phyloP scores from a whole-genome alignment of 2,113 vertebrate genomes.

The Eira barbara region DNA sequence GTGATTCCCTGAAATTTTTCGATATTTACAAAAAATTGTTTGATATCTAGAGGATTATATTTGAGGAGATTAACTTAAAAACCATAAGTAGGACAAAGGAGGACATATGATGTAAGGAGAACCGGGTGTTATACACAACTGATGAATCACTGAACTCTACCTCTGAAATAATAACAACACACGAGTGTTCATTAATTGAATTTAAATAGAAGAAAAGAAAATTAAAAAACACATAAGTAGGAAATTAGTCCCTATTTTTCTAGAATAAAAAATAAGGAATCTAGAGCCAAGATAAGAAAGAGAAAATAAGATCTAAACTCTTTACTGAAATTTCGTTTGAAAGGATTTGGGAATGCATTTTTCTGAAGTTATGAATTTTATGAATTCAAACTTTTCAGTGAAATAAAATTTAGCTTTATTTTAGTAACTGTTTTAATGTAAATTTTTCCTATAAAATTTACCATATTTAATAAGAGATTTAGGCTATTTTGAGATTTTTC shows the following conservation, averaged over 20 bases:
- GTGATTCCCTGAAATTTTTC: not conserved
- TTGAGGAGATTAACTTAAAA: slow-evolving; percentile 36
- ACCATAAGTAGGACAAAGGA: not conserved
- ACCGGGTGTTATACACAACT: not conserved
- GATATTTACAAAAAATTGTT: not conserved
- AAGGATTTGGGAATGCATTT: not conserved
- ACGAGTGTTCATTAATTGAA: not conserved
- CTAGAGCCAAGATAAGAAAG: not conserved
- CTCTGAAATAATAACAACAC: not conserved
- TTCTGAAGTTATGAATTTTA: slow-evolving; percentile 9
- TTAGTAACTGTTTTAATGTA: not conserved
- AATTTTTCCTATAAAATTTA: not conserved
- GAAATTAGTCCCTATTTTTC: not conserved
- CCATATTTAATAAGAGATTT: not conserved
- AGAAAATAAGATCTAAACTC: slow-evolving; percentile 1
- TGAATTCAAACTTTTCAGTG: not conserved
- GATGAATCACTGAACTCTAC: not conserved
- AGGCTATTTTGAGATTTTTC: not conserved
- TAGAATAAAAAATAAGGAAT: not conserved
- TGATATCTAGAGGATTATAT: not conserved
- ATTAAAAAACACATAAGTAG: not conserved
- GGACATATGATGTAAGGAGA: not conserved
- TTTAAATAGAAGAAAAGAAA: not conserved
- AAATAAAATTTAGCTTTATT: not conserved
- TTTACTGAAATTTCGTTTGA: slow-evolving; percentile 26